Evolutionary conservation across 2,797 vertebrate species (phyloP).

Genomic region (Paratrypauchen microcephalus): DNA sequence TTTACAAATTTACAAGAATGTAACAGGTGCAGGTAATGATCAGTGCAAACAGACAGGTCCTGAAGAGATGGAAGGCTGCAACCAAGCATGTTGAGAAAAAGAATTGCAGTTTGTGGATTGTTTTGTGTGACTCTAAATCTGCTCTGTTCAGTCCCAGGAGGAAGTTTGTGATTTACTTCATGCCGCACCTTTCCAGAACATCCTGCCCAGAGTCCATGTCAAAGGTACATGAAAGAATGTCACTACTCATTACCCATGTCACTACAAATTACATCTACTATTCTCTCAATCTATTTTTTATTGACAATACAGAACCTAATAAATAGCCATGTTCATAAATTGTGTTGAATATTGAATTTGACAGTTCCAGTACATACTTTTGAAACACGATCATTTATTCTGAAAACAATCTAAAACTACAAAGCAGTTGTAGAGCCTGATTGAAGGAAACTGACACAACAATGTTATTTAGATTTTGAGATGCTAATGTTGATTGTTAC

Average conservation of each 20-base stretch:
- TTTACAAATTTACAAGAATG: no score
- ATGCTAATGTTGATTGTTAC: background rate
- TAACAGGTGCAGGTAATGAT: no score
- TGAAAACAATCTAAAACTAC: background rate
- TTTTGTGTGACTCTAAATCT: background rate
- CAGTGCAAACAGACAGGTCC: no score
- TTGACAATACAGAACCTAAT: no score
- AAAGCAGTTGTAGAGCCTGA: background rate
- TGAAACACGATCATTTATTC: no score
- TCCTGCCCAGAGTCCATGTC: conserved; percentile 93
- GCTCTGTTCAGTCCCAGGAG: conserved; percentile 85
- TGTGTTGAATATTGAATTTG: no score
- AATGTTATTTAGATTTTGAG: no score
- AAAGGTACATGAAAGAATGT: conserved; percentile 82
- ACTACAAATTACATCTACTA: background rate
- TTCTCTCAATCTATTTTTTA: background rate
- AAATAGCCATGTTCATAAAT: no score
- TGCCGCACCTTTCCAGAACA: conserved; percentile 97
- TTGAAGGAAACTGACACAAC: background rate
- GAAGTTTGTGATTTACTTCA: conserved; percentile 97
- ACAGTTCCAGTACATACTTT: no score
- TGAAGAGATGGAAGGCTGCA: no score
- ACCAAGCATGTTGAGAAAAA: no score
- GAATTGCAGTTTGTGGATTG: background rate
- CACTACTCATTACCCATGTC: background rate